Evolutionary conservation across 2,888 invertebrate genomes (phyloP), one percentile per base, ranked within the genome.

Genomic region (Megastigmus dorsalis): DNA sequence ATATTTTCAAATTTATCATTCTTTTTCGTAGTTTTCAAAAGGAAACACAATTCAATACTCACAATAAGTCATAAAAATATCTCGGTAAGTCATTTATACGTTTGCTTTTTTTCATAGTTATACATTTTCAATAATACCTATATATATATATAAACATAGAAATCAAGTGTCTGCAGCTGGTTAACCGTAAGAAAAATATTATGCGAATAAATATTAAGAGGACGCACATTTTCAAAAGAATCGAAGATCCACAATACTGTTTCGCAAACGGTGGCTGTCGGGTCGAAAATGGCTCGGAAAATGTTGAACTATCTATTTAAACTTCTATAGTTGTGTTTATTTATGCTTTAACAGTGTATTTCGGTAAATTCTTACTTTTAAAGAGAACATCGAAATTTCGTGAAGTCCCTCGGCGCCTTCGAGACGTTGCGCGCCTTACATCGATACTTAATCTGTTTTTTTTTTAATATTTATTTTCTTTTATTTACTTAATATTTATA

Each of bases 271-370:
- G 20, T 26, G 55, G 41, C 75, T 75, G 75, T 75, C 75, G 75
- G 75, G 62, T 71, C 55, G 67, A 71, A 75, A 75, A 75, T 65
- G 71, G 66, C 75, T 75, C 67, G 70, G 74, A 75, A 75, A 69
- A 75, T 66, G 75, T 71, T 15, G 59, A 70, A 59, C 66, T 75
- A 71, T 62, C 66, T 75, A 71, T 70, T 66, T 75, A 75, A 67
- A 75, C 43, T 71, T 75, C 71, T 67, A 75, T 71, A 75, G 66
- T 45, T 66, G 70, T 75, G 71, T 75, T 75, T 71, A 62, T 71
- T 75, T 62, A 75, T 71, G 67, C 36, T 71, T 75, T 69, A 75
- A 75, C 75, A 75, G 75, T 75, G 65, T 71, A 75, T 57, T 70
- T 75, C 62, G 57, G 70, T 75, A 67, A 71, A 71, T 71, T 75